Evolutionary conservation across 2,113 vertebrate genomes (phyloP).

Genomic region (Cariama cristata): DNA sequence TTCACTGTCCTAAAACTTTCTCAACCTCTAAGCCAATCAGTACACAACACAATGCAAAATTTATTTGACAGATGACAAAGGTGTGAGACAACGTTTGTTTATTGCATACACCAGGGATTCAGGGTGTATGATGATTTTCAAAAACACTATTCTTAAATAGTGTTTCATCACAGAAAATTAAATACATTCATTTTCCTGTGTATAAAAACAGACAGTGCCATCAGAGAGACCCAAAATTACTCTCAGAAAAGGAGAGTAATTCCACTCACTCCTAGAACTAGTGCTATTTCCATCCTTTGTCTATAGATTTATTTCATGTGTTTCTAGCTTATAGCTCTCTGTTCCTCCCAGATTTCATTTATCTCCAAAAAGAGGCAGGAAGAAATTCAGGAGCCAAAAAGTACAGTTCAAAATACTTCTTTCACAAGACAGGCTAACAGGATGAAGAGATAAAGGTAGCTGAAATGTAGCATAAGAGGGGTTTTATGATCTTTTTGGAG

Average conservation of each 20-base stretch:
- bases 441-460: not conserved
- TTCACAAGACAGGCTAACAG: not conserved
- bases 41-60: not conserved
- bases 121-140: not conserved
- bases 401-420: not conserved
- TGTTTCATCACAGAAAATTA: not conserved
- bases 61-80: not conserved
- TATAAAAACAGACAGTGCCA: not conserved
- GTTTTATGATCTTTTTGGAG: not conserved
- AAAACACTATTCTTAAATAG: not conserved
- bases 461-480: not conserved
- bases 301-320: not conserved
- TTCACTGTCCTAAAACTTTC: not conserved
- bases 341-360: not conserved
- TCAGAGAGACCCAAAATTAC: not conserved
- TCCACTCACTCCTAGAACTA: not conserved
- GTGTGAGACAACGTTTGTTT: not conserved
- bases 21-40: not conserved
- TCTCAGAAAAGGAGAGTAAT: not conserved
- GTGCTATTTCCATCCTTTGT: not conserved
- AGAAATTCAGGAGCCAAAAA: not conserved
- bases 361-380: not conserved
- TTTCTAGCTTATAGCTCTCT: not conserved
- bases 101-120: not conserved
- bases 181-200: not conserved